phyloP scores from a whole-genome alignment of 23 tunicate species.

The Halocynthia aurantium region DNA sequence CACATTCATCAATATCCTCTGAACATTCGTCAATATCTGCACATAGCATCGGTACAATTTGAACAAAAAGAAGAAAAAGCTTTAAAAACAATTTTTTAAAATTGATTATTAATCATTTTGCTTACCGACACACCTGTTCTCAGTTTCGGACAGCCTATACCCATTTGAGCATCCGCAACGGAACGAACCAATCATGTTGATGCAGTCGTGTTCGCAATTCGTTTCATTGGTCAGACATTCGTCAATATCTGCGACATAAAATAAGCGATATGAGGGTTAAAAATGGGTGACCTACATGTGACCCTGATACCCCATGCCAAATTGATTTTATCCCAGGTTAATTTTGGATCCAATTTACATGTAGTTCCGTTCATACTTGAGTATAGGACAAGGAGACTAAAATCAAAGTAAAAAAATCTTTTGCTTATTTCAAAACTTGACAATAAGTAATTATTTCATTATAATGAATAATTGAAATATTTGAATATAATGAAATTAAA shows the following conservation, averaged over 20 bases:
- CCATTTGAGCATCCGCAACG: conserved; percentile 41
- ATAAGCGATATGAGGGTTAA: no score
- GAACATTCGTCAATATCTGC: conserved; percentile 64
- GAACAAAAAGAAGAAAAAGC: background rate
- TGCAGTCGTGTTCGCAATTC: conserved; percentile 28
- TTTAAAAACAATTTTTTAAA: background rate
- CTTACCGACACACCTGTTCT: conserved; percentile 28
- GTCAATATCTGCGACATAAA: conserved; percentile 44
- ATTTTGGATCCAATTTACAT: no score
- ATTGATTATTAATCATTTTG: no score
- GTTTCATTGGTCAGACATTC: conserved; percentile 19
- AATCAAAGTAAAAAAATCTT: no score
- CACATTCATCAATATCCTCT: conserved; percentile 62
- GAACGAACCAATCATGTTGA: conserved; percentile 35
- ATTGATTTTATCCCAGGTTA: no score
- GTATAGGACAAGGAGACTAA: no score
- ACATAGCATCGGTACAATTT: background rate
- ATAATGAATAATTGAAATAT: background rate
- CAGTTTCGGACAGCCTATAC: conserved; percentile 15
- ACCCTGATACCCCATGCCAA: background rate
- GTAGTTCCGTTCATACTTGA: no score
- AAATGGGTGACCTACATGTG: background rate
- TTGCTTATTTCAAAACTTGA: background rate
- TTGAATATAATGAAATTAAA: background rate
- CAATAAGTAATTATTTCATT: background rate